phyloP scores from a whole-genome alignment of 2,888 invertebrate species.

The Scotopteryx bipunctaria region DNA sequence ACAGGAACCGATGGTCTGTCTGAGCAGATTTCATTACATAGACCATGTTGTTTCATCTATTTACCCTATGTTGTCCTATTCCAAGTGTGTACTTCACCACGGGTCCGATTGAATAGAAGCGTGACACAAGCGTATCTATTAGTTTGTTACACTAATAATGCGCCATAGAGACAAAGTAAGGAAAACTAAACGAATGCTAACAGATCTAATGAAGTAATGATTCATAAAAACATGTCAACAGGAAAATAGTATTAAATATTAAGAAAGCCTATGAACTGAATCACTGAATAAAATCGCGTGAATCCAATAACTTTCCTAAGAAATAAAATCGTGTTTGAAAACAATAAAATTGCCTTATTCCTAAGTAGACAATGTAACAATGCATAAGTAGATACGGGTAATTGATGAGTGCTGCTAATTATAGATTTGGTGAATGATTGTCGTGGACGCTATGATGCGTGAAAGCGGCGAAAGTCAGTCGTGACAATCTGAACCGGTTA shows the following conservation, averaged over 20 bases:
- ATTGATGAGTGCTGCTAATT: slow-evolving; percentile 48
- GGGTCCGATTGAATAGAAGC: background rate
- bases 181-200: slow-evolving; percentile 12
- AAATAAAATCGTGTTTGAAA: slow-evolving; percentile 16
- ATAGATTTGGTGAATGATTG: slow-evolving; percentile 63
- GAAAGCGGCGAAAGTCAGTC: slow-evolving; percentile 75
- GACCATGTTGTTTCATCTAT: too few relatives aligned
- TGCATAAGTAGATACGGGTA: slow-evolving; percentile 26
- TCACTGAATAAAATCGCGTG: slow-evolving; percentile 1
- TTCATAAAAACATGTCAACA: slow-evolving; percentile 36
- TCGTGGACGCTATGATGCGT: slow-evolving; percentile 56
- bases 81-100: background rate
- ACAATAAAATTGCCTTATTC: slow-evolving; percentile 17
- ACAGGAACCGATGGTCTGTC: slow-evolving; percentile 55
- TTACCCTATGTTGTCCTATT: background rate
- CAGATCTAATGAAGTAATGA: slow-evolving; percentile 1
- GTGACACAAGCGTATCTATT: background rate
- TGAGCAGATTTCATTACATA: slow-evolving; percentile 63
- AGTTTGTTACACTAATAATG: background rate
- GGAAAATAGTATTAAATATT: slow-evolving; percentile 38
- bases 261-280: slow-evolving; percentile 11
- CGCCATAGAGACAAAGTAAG: slow-evolving; percentile 8
- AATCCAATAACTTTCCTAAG: slow-evolving; percentile 8
- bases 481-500: slow-evolving; percentile 61
- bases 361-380: slow-evolving; percentile 23